These are phyloP conservation scores for Thamnophis elegans DNA, from an alignment of 2,797 vertebrate genomes.

Conservation along the genomic window DNA sequence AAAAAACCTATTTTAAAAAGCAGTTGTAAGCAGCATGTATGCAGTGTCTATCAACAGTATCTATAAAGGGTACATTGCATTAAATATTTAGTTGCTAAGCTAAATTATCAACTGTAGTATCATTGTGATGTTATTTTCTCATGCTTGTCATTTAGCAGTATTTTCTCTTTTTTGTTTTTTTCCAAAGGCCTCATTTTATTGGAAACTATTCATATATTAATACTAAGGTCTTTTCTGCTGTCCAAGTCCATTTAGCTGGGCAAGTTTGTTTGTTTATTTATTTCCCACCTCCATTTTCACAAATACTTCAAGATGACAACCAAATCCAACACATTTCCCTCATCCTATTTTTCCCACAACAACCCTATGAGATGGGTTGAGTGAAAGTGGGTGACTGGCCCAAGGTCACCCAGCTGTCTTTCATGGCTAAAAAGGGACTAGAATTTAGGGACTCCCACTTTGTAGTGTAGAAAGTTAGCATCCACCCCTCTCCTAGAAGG, in stretches of 20 bases:
- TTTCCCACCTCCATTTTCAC: background rate
- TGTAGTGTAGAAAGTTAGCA: too few relatives aligned
- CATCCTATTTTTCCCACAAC: background rate
- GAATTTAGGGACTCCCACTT: too few relatives aligned
- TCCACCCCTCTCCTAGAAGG: too few relatives aligned
- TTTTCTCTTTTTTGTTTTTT: background rate
- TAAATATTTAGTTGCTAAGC: background rate
- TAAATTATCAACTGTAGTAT: background rate
- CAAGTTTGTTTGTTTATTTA: background rate
- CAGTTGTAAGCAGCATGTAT: too few relatives aligned
- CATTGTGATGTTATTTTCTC: background rate
- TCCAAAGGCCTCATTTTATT: background rate
- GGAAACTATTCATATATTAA: background rate
- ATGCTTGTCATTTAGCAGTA: background rate
- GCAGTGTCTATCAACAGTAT: too few relatives aligned
- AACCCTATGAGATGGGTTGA: background rate
- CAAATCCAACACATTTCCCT: background rate
- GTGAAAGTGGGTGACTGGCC: background rate
- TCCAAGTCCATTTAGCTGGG: background rate
- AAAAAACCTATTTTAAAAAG: too few relatives aligned
- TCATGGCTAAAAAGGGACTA: background rate
- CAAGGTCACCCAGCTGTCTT: background rate
- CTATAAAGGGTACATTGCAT: background rate
- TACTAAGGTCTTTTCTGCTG: background rate
- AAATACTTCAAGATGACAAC: background rate